phyloP scores from a whole-genome alignment of 2,888 invertebrate species.

The Cordilura impudica region DNA sequence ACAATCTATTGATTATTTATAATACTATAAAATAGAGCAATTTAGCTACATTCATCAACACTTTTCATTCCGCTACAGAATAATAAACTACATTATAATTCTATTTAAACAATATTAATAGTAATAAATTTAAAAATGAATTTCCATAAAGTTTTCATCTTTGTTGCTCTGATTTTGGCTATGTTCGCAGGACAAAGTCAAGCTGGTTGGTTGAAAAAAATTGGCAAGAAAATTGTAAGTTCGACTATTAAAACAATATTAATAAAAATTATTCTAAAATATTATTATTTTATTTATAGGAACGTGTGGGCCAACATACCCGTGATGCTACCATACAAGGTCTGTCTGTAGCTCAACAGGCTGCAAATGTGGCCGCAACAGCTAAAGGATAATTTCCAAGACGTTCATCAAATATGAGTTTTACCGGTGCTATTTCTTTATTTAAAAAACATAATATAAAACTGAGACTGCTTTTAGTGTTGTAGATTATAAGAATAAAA shows the following conservation, averaged over 20 bases:
- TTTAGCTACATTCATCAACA: no score
- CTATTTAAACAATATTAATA: background rate
- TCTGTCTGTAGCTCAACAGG: conserved; percentile 66
- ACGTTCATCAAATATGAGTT: background rate
- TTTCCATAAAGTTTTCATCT: conserved; percentile 65
- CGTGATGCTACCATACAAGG: conserved; percentile 66
- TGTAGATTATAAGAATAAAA: no score
- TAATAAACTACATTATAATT: no score
- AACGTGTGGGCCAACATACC: conserved; percentile 67
- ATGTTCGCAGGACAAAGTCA: conserved; percentile 69
- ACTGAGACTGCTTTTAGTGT: no score
- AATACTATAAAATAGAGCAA: no score
- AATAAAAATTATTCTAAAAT: background rate
- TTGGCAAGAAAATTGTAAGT: conserved; percentile 72
- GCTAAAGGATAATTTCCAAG: background rate
- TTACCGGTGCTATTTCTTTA: background rate
- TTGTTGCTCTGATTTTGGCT: conserved; percentile 68
- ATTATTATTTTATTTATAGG: conserved; percentile 49
- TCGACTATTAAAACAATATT: background rate
- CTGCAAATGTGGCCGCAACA: conserved; percentile 67
- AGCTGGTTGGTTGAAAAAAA: conserved; percentile 72
- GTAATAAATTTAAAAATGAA: conserved; percentile 60
- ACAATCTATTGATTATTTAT: no score
- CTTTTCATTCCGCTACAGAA: no score
- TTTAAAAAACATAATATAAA: no score